Conservation (phyloP, 2,888 invertebrate genomes). For the Capitulum mitella region DNA sequence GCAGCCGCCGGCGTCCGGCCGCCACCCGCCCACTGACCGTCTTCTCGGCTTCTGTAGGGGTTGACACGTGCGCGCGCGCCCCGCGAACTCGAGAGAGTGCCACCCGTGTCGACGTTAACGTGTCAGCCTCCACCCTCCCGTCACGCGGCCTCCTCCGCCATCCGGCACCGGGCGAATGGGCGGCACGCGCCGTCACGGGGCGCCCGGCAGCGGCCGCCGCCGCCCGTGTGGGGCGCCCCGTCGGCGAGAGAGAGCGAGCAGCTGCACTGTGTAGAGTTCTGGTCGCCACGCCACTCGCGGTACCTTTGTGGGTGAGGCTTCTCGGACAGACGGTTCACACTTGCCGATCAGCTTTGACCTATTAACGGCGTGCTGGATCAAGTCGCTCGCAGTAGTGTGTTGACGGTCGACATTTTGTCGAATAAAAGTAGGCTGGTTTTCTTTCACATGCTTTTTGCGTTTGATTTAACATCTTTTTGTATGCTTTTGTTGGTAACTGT, state of each 20-base stretch:
- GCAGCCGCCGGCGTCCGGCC: background rate
- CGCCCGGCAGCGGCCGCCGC: background rate
- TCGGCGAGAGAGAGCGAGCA: background rate
- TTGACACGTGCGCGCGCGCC: conserved; percentile 6
- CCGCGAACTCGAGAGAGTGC: conserved; percentile 17
- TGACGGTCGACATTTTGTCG: too few species aligned
- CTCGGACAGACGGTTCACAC: too few species aligned
- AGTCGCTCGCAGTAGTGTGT: too few species aligned
- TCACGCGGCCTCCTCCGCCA: background rate
- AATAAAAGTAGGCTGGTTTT: too few species aligned
- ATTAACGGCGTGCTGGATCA: too few species aligned
- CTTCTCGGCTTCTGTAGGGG: conserved; percentile 18
- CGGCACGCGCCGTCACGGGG: background rate
- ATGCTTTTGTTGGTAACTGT: too few species aligned
- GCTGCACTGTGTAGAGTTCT: background rate
- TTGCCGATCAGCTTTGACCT: too few species aligned
- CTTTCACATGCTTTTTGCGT: too few species aligned
- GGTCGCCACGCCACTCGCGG: background rate
- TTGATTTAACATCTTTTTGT: too few species aligned
- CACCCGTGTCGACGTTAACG: background rate
- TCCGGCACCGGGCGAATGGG: background rate
- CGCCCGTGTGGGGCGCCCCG: background rate
- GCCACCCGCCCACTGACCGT: background rate
- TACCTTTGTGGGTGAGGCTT: too few species aligned
- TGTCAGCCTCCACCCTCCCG: background rate